Evolutionary conservation across 2,113 vertebrate species (phyloP), one percentile per base, ranked within the genome.

Genomic region (Heterotis niloticus): DNA sequence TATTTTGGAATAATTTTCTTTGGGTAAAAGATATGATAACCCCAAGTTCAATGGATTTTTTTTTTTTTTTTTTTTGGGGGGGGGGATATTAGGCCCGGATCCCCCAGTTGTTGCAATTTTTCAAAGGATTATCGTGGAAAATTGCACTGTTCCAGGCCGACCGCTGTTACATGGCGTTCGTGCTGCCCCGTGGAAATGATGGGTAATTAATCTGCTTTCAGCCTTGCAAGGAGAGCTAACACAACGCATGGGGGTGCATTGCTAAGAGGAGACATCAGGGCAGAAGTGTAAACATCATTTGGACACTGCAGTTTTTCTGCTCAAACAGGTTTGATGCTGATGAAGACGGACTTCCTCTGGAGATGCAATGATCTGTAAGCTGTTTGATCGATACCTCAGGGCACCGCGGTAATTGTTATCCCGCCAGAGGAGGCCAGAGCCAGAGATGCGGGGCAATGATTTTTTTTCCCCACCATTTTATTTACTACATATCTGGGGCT

Each of bases 291-390:
- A 94, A 91, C 87, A 93, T 91, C 83, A 88, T 93, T 92, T 93
- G 91, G 90, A 94, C 88, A 88, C 86, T 84, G 86, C 87, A 88
- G 85, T 91, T 95, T 96, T 95, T 91, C 91, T 91, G 92, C 90
- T 89, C 88, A 88, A 89, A 83, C 92, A 90, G 86, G 82, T 94
- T 93, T 94, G 92, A 95, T 92, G 91, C 83, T 94, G 92, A 95
- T 90, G 89, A 91, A 91, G 87, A 88, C 74, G 85, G 92, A 92
- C 87, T 88, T 92, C 81, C 82, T 88, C 84, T 88, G 83, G 87
- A 93, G 93, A 90, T 85, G 85, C 89, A 90, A 82, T 85, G 84
- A 91, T 93, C 88, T 91, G 87, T 87, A 81, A 86, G 78, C 44
- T 67, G 89, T 89, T 91, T 91, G 89, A 93, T 93, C 88, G 84